These are phyloP conservation scores for Catostomus latipinnis DNA, from an alignment of 2,797 vertebrate genomes.

Conservation along the genomic window DNA sequence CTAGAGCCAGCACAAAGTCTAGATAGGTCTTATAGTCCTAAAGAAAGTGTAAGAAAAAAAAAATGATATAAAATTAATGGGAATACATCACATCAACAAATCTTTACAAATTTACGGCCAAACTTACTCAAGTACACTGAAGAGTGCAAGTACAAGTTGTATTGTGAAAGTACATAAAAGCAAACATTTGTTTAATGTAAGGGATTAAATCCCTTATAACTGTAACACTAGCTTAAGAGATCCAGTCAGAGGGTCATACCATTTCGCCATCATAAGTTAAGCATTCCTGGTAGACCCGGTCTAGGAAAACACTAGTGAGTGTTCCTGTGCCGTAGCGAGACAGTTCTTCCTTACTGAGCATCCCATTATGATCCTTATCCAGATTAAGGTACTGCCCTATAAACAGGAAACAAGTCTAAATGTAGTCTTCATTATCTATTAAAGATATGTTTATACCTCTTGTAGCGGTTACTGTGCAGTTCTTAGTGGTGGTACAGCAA, in stretches of 20 bases:
- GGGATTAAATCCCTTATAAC: background rate
- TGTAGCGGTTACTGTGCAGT: too few species aligned
- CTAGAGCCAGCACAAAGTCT: slow-evolving; percentile 96
- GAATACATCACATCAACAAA: too few species aligned
- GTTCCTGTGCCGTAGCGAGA: slow-evolving; percentile 97
- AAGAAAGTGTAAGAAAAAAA: background rate
- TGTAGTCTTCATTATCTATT: too few species aligned
- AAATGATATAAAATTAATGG: background rate
- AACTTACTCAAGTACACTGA: too few species aligned
- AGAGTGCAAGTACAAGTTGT: too few species aligned
- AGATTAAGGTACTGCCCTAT: slow-evolving; percentile 97
- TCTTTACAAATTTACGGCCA: too few species aligned
- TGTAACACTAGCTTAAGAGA: background rate
- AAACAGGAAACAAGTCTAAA: background rate
- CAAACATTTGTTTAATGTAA: background rate
- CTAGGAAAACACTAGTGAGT: slow-evolving; percentile 93
- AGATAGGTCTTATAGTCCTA: slow-evolving; percentile 99
- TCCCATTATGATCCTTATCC: slow-evolving; percentile 98
- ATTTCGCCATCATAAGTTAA: slow-evolving; percentile 98
- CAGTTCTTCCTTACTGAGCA: slow-evolving; percentile 98
- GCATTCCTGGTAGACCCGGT: slow-evolving; percentile 97
- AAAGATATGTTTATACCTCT: background rate
- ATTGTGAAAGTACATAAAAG: background rate
- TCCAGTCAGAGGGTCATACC: slow-evolving; percentile 75
- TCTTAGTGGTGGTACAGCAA: too few species aligned